Evolutionary conservation across 2,797 vertebrate species (phyloP).

Genomic region (Lerista edwardsae): DNA sequence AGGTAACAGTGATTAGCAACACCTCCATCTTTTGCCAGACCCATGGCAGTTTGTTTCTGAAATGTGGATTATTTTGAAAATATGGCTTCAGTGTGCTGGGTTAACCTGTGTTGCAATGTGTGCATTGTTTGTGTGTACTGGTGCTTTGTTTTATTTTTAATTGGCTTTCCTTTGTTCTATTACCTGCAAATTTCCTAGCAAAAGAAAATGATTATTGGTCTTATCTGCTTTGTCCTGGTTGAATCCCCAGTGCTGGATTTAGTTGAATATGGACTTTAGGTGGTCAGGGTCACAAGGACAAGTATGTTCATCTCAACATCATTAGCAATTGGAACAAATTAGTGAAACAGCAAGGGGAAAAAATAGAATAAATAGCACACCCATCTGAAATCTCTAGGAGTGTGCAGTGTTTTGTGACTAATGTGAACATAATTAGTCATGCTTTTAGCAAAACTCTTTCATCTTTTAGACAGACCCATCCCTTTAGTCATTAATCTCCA

Average conservation of each 20-base stretch:
- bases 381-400: conserved; percentile 51
- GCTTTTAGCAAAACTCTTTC: conserved; percentile 62
- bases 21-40: not conserved
- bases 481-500: conserved; percentile 57
- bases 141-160: conserved; percentile 12
- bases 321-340: conserved; percentile 8
- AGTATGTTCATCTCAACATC: conserved; percentile 8
- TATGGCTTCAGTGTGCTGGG: not conserved
- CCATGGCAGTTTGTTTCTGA: conserved; percentile 1
- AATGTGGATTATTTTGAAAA: not conserved
- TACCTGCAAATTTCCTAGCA: not conserved
- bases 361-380: conserved; percentile 56
- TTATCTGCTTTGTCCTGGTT: not conserved
- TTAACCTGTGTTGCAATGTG: not conserved
- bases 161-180: not conserved
- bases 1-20: accelerated
- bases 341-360: conserved; percentile 14
- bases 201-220: accelerated
- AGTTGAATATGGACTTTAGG: not conserved
- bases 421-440: conserved; percentile 60
- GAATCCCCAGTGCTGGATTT: accelerated
- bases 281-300: conserved; percentile 1
- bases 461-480: conserved; percentile 50
- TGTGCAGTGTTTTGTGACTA: conserved; percentile 62
- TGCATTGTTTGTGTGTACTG: accelerated